phyloP scores from a whole-genome alignment of 2,113 vertebrate species.

The Psilopogon haemacephalus region DNA sequence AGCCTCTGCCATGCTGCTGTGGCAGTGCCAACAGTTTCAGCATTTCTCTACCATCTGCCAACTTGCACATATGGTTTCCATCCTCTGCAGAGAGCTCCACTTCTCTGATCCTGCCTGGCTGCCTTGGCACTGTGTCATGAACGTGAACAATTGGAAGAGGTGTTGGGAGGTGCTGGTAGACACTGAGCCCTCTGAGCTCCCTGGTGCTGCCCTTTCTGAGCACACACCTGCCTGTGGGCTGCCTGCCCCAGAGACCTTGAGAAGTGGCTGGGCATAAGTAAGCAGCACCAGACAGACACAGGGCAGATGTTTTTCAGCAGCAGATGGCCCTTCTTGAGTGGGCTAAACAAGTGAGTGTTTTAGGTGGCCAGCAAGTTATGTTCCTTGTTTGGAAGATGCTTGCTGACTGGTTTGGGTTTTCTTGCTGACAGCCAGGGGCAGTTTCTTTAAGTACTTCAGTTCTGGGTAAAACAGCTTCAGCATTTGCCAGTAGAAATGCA shows the following conservation, averaged over 20 bases:
- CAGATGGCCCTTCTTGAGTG: not conserved
- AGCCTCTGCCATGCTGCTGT: not conserved
- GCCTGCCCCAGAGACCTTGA: not conserved
- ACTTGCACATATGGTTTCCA: not conserved
- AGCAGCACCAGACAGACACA: not conserved
- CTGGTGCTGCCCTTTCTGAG: not conserved
- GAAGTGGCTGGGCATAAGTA: constrained; percentile 15
- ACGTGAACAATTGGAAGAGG: not conserved
- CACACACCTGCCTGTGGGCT: constrained; percentile 21
- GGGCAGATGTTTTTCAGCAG: constrained; percentile 9
- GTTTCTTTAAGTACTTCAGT: not conserved
- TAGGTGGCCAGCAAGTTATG: not conserved
- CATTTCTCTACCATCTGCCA: not conserved
- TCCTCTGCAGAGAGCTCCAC: not conserved
- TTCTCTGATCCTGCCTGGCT: not conserved
- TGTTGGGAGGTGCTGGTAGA: not conserved
- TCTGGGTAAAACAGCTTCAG: not conserved
- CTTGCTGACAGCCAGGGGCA: not conserved
- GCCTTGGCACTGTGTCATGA: not conserved
- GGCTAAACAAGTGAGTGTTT: not conserved
- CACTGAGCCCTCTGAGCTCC: not conserved
- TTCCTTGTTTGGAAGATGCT: not conserved
- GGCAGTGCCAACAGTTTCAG: constrained; percentile 1
- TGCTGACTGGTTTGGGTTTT: not conserved
- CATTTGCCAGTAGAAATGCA: not conserved